A percentile compares a stretch with the other conserved stretches of the same genome.
phyloP scores from a whole-genome alignment of 2,113 vertebrate species.

The Campylomormyrus numenius region DNA sequence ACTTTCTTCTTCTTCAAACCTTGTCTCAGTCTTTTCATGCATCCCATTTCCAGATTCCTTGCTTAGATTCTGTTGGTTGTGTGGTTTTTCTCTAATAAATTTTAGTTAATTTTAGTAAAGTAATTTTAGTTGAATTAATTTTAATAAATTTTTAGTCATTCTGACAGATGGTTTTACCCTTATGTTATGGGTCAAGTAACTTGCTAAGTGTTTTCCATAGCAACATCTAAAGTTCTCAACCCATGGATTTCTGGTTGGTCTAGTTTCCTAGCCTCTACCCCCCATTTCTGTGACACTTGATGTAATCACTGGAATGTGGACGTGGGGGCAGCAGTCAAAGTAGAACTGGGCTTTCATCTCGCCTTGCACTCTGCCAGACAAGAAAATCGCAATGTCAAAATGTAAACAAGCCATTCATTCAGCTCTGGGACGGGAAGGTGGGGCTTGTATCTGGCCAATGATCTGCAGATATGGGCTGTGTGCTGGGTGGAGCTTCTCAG shows the following conservation, averaged over 20 bases:
- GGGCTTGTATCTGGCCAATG: not conserved
- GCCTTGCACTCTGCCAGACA: not conserved
- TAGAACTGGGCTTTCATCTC: not conserved
- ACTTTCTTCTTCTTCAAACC: not conserved
- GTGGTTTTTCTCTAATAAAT: too few relatives aligned
- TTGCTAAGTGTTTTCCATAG: not conserved
- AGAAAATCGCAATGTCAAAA: not conserved
- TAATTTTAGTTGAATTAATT: too few relatives aligned
- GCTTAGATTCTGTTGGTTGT: not conserved
- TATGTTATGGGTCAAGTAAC: not conserved
- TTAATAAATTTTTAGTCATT: not conserved
- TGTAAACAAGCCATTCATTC: not conserved
- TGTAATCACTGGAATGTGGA: not conserved
- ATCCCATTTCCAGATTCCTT: not conserved
- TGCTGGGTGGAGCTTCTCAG: not conserved
- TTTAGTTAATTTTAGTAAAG: too few relatives aligned
- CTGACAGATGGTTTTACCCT: too few relatives aligned
- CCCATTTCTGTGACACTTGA: conserved; percentile 1
- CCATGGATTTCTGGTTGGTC: not conserved
- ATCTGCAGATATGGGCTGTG: not conserved
- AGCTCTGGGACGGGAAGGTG: not conserved
- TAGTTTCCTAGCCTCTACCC: not conserved
- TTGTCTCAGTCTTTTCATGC: not conserved
- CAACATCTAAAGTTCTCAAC: not conserved
- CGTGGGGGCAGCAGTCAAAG: not conserved